phyloP scores from a whole-genome alignment of 2,113 vertebrate genomes.

The Microcebus tavaratra region DNA sequence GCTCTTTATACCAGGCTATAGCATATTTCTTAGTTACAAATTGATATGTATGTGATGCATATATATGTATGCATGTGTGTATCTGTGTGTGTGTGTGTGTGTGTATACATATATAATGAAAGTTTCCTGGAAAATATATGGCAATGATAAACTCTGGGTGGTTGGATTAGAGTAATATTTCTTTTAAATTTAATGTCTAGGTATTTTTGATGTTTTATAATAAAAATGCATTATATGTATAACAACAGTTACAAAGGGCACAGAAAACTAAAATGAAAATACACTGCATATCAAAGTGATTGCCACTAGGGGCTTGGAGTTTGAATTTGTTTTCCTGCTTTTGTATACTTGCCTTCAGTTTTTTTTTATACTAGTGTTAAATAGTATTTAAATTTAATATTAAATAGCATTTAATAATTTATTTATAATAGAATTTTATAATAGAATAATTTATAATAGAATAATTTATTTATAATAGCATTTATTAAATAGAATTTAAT shows the following conservation, averaged over 20 bases:
- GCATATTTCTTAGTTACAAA: constrained; percentile 6
- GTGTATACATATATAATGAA: background rate
- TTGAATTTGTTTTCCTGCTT: background rate
- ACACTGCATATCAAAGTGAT: background rate
- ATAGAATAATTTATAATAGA: too few species aligned
- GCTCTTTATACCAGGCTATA: background rate
- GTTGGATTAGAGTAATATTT: background rate
- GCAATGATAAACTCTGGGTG: background rate
- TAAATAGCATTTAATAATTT: background rate
- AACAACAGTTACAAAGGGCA: background rate
- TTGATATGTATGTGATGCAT: background rate
- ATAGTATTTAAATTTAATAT: background rate
- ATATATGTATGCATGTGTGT: too few species aligned
- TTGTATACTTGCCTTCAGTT: background rate
- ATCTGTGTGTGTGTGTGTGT: too few species aligned
- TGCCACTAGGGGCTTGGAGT: background rate
- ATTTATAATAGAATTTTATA: too few species aligned
- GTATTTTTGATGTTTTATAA: constrained; percentile 13
- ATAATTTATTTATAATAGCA: too few species aligned
- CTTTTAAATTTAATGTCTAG: background rate
- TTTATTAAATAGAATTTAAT: background rate
- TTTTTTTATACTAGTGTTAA: background rate
- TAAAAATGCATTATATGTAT: background rate
- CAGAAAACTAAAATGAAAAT: constrained; percentile 16
- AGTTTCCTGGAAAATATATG: background rate